Conservation (phyloP, 2,113 vertebrate species). For the Thalassoma bifasciatum region DNA sequence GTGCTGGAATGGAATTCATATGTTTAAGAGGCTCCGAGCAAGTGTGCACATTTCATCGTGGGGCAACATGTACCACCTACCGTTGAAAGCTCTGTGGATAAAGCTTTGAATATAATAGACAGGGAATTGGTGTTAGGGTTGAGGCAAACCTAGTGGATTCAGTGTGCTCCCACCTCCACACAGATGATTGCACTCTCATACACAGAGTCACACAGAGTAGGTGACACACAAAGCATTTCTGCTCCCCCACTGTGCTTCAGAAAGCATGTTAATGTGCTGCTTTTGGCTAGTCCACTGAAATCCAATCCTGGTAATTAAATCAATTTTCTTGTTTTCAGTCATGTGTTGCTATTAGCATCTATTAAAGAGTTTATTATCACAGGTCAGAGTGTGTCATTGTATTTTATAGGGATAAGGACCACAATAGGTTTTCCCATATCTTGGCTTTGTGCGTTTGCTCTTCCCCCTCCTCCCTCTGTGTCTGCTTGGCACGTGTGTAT, state of each 20-base stretch:
- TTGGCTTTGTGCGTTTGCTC: constrained; percentile 11
- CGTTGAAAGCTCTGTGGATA: constrained; percentile 45
- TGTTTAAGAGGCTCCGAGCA: constrained; percentile 66
- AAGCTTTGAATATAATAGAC: constrained; percentile 55
- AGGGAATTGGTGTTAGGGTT: constrained; percentile 30
- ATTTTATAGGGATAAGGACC: constrained; percentile 6
- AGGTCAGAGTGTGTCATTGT: constrained; percentile 47
- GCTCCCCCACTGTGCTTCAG: constrained; percentile 39
- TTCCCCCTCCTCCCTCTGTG: constrained; percentile 1
- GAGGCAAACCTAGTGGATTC: constrained; percentile 43
- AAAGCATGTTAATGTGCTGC: constrained; percentile 49
- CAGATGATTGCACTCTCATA: constrained; percentile 41
- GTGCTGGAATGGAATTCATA: constrained; percentile 73
- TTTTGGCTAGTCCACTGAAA: constrained; percentile 53
- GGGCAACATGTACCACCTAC: constrained; percentile 26
- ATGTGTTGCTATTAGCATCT: constrained; percentile 54
- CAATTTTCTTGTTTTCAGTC: constrained; percentile 54
- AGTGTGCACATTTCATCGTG: constrained; percentile 62
- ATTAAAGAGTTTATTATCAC: constrained; percentile 57
- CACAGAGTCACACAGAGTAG: constrained; percentile 37
- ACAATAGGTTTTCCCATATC: background rate
- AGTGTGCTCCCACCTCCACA: constrained; percentile 26
- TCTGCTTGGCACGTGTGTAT: constrained; percentile 29
- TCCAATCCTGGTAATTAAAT: constrained; percentile 57
- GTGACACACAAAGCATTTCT: constrained; percentile 55